Base-by-base conservation (phyloP, 2,888 invertebrate species). In the Cordilura impudica region DNA sequence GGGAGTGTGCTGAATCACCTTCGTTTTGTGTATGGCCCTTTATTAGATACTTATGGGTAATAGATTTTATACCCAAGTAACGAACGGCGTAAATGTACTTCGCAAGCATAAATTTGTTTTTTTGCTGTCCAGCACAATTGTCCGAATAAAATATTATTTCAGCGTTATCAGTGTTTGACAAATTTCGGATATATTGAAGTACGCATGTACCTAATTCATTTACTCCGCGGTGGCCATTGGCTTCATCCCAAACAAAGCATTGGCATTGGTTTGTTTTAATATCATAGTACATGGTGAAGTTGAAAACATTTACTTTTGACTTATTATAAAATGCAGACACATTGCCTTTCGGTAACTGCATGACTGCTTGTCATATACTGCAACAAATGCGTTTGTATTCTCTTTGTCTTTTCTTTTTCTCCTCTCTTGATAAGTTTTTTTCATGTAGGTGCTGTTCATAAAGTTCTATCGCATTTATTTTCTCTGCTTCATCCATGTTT, bases 261-360 rank as follows among this genome's bases (percentile, higher is more conserved):
- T 43, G 6, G 6, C 43, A 43, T 18, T 81, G 69, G 39, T 78
- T 78, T 14, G 18, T 72, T 72, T 69, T 61, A 10, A 81, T 39
- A 35, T 81, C 43, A 63, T 65, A 73, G n/a, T 31, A 31, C 23
- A 77, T 65, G 8, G 73, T 77, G 43, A 77, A 77, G 31, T 77
- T 81, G 10, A 74, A 66, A 70, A 81, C 60, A 75, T 78, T 81
- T 47, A 78, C 5, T 60, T 81, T 79, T 58, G 77, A 79, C 21
- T 81, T 81, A 26, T 70, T 77, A 26, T 77, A 79, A 69, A 79
- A 79, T 14, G 58, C 70, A 14, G 77, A 81, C 8, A 77, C 74
- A 18, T 81, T 49, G 45, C 74, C 67, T 29, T 74, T 77, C 7
- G 71, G 77, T 31, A 77, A 43, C 45, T 81, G 79, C 76, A 79